These are phyloP conservation scores for Caiman crocodilus DNA, from an alignment of 2,797 vertebrate species.

Conservation along the genomic window DNA sequence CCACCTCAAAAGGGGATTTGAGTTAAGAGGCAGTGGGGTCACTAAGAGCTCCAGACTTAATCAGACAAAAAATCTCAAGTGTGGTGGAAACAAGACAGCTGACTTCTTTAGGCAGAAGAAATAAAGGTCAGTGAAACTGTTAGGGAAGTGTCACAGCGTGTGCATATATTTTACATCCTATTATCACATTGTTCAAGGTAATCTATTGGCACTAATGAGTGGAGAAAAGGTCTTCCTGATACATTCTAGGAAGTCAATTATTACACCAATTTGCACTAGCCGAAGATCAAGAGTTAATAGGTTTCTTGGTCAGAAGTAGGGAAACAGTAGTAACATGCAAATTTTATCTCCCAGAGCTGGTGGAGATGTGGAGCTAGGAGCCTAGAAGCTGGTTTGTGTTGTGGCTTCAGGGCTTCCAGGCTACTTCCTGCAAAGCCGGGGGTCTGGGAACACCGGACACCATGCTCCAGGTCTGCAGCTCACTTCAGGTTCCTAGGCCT, in stretches of 20 bases:
- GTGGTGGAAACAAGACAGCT: neutral
- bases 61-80: neutral
- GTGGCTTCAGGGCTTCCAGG: neutral
- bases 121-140: slow-evolving; percentile 57
- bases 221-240: slow-evolving; percentile 55
- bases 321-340: neutral
- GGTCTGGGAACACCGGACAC: neutral
- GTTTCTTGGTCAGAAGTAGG: neutral
- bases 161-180: slow-evolving; percentile 10
- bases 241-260: slow-evolving; percentile 24
- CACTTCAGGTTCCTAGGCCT: neutral
- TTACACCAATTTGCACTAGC: neutral
- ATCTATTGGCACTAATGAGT: slow-evolving; percentile 53
- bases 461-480: neutral
- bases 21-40: neutral
- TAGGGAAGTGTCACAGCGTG: slow-evolving; percentile 20
- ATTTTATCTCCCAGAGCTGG: neutral
- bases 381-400: neutral
- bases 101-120: slow-evolving; percentile 32
- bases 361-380: rapidly evolving
- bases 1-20: neutral
- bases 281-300: neutral
- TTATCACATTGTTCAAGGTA: slow-evolving; percentile 45
- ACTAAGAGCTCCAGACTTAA: neutral
- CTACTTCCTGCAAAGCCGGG: neutral